Conservation (phyloP, 2,888 invertebrate species). For the Caenorhabditis plicata region DNA sequence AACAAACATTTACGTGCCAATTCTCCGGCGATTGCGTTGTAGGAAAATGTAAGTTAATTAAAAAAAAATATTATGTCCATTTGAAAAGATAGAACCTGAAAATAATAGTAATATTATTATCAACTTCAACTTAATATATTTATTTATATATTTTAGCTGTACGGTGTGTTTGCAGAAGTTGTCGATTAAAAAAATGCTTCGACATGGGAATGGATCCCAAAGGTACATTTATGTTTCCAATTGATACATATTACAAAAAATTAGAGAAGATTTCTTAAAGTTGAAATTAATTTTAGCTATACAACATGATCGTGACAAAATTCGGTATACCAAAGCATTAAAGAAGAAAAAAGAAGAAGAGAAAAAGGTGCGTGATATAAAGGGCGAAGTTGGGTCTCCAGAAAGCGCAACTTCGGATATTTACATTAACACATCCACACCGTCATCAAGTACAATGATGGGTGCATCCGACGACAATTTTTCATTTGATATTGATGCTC, state of each 20-base stretch:
- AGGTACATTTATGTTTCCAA: slow-evolving; percentile 22
- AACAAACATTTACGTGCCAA: slow-evolving; percentile 55
- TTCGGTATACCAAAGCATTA: slow-evolving; percentile 51
- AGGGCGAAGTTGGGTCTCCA: slow-evolving; percentile 44
- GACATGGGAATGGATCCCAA: slow-evolving; percentile 57
- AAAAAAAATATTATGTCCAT: neutral
- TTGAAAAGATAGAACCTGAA: neutral
- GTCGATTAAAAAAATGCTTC: slow-evolving; percentile 56
- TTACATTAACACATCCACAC: slow-evolving; percentile 48
- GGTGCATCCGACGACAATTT: slow-evolving; percentile 6
- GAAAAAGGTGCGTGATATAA: slow-evolving; percentile 28
- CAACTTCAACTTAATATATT: neutral
- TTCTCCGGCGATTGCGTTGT: slow-evolving; percentile 51
- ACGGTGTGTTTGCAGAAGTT: slow-evolving; percentile 53
- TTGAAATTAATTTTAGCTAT: slow-evolving; percentile 40
- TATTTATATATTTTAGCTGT: slow-evolving; percentile 40
- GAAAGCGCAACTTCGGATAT: slow-evolving; percentile 38
- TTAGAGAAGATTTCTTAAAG: neutral
- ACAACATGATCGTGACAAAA: slow-evolving; percentile 57
- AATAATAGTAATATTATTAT: neutral
- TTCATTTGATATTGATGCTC: slow-evolving; percentile 5
- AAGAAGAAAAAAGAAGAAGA: slow-evolving; percentile 49
- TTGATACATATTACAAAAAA: neutral
- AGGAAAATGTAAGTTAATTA: slow-evolving; percentile 46
- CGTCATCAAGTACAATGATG: slow-evolving; percentile 46